phyloP scores from a whole-genome alignment of 1,140 invertebrate genomes.

The Drosophila nannoptera region DNA sequence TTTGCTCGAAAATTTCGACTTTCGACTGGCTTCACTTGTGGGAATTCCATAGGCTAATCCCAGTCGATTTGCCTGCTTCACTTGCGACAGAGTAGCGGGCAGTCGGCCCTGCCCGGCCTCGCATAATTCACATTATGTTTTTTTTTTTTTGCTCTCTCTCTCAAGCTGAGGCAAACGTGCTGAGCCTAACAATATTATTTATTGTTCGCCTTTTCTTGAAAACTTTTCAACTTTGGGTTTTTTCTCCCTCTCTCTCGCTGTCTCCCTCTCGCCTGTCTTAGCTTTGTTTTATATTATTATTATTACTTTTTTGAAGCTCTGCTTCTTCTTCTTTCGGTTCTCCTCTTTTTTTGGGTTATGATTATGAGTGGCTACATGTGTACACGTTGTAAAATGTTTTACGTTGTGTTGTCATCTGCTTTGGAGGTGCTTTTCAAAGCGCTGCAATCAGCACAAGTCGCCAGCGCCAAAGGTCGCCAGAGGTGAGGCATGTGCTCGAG shows the following conservation, averaged over 20 bases:
- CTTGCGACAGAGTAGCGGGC: neutral
- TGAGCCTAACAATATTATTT: slow-evolving; percentile 65
- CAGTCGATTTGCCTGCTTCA: too few species aligned
- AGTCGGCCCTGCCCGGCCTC: neutral
- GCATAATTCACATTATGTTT: neutral
- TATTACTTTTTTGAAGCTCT: too few species aligned
- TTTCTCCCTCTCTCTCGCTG: neutral
- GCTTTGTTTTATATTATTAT: slow-evolving; percentile 18
- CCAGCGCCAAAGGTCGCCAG: slow-evolving; percentile 57
- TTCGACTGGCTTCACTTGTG: too few species aligned
- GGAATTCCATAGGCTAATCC: too few species aligned
- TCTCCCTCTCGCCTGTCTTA: too few species aligned
- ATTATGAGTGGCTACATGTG: slow-evolving; percentile 62
- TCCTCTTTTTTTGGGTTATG: slow-evolving; percentile 41
- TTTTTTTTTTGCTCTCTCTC: neutral
- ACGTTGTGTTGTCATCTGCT: slow-evolving; percentile 26
- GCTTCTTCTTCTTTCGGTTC: neutral
- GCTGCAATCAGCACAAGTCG: slow-evolving; percentile 74
- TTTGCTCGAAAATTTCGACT: too few species aligned
- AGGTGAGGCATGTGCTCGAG: slow-evolving; percentile 27
- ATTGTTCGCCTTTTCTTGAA: slow-evolving; percentile 20
- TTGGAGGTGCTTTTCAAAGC: slow-evolving; percentile 54
- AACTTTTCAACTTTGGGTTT: slow-evolving; percentile 26
- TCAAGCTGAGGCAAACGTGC: slow-evolving; percentile 49
- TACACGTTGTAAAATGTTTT: slow-evolving; percentile 60